Evolutionary conservation across 1,140 invertebrate genomes (phyloP).

Genomic region (Pseudobourletiella spinata): DNA sequence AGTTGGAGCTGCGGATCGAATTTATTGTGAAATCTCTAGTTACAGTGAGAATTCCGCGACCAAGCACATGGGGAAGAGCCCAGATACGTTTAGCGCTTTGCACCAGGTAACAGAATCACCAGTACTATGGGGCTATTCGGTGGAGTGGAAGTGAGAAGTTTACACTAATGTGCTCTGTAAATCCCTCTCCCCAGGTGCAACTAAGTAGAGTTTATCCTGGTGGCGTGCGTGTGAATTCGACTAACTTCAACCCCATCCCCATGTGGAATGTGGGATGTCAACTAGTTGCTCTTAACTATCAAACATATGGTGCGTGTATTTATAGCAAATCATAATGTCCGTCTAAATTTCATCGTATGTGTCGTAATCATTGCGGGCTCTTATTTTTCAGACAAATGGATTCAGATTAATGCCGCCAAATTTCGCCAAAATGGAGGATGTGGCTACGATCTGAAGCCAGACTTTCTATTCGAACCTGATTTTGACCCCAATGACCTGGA

Average conservation of each 20-base stretch:
- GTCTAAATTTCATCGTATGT: background rate
- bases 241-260: constrained; percentile 89
- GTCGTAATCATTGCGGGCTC: no score
- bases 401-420: constrained; percentile 88
- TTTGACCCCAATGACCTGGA: background rate
- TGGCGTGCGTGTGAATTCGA: constrained; percentile 86
- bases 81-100: background rate
- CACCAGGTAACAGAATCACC: no score
- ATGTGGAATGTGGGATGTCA: constrained; percentile 94
- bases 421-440: constrained; percentile 84
- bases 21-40: no score
- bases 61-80: background rate
- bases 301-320: constrained; percentile 65
- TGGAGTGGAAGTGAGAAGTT: background rate
- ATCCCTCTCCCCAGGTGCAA: constrained; percentile 50
- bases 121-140: background rate
- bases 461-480: constrained; percentile 65
- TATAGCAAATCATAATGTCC: background rate
- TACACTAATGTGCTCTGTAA: background rate
- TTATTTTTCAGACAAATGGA: constrained; percentile 60
- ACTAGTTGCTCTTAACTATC: constrained; percentile 96
- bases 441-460: constrained; percentile 88
- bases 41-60: no score
- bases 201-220: constrained; percentile 85
- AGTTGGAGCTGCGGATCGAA: no score